These are phyloP conservation scores for Macquaria australasica DNA, from an alignment of 2,113 vertebrate genomes.

Conservation along the genomic window DNA sequence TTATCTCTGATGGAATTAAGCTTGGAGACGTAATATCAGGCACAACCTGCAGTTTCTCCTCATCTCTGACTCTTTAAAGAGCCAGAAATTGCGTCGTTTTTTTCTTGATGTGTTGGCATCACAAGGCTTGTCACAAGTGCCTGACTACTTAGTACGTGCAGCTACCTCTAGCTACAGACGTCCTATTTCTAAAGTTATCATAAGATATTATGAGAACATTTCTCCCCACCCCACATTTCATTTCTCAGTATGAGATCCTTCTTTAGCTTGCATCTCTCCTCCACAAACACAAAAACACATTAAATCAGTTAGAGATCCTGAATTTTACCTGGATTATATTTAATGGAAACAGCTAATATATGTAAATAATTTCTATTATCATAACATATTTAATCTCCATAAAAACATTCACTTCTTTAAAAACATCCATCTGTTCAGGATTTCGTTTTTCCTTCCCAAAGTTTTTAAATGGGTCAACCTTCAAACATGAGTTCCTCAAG, in stretches of 20 bases:
- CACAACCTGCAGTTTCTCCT: neutral
- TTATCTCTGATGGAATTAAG: neutral
- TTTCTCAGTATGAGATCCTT: neutral
- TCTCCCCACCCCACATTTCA: neutral
- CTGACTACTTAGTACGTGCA: neutral
- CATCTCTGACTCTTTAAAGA: neutral
- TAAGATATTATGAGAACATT: neutral
- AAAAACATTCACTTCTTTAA: slow-evolving; percentile 16
- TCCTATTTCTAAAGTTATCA: neutral
- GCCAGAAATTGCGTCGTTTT: neutral
- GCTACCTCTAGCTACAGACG: neutral
- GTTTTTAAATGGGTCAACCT: slow-evolving; percentile 1
- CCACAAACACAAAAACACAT: neutral
- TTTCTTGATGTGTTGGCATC: neutral
- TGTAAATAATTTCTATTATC: slow-evolving; percentile 4
- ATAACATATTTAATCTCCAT: neutral
- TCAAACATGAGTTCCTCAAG: slow-evolving; percentile 6
- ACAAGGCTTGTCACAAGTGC: slow-evolving; percentile 9
- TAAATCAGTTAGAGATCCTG: neutral
- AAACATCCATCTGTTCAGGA: slow-evolving; percentile 8
- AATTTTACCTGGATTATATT: slow-evolving; percentile 9
- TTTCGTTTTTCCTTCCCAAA: slow-evolving; percentile 1
- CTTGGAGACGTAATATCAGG: neutral
- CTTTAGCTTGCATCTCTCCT: neutral
- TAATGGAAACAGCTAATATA: neutral